Evolutionary conservation across 2,113 vertebrate genomes (phyloP), one percentile per base, ranked within the genome.

Genomic region (Struthio camelus): DNA sequence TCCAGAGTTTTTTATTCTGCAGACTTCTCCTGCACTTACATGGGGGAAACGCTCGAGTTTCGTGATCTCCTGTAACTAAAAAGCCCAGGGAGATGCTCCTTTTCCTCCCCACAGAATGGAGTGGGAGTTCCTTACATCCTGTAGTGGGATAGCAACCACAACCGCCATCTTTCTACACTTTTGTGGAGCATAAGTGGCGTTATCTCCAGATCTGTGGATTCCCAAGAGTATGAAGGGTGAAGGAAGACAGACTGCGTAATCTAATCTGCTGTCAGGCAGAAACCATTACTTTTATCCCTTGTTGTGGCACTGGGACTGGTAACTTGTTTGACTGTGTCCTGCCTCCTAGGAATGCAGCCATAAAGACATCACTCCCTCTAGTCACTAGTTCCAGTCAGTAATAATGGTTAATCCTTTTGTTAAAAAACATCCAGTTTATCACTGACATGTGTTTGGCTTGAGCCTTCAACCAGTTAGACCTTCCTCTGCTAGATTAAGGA

Each of bases 181-280:
- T 6, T 17, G 14, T 27, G 7, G 14, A 78, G 15, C 16, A 4
- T 34, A 30, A 72, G 36, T 66, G 88, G 19, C 0, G 0, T 44
- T 44, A 44, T 53, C 27, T 28, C 54, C 24, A n/a, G 16, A 34
- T 71, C 2, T 1, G 15, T 73, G 59, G 4, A 4, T 54, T 92
- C 46, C 65, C 14, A 24, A 24, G 54, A 46, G 32, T 22, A 15
- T 9, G 18, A 16, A 50, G 11, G 20, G 16, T 73, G 71, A 78
- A 50, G 32, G 48, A 50, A 11, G 10, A 32, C 30, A 16, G 5
- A 16, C 36, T 0, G 0, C 5, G 9, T 48, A 40, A 23, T 14
- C 40, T 58, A 11, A 82, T 66, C n/a, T 70, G 34, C 30, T 40
- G 6, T 53, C 40, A 23, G 2, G 30, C 23, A 5, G 28, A 92